Conservation (phyloP, 2,113 vertebrate species). For the Motacilla tschutschensis region DNA sequence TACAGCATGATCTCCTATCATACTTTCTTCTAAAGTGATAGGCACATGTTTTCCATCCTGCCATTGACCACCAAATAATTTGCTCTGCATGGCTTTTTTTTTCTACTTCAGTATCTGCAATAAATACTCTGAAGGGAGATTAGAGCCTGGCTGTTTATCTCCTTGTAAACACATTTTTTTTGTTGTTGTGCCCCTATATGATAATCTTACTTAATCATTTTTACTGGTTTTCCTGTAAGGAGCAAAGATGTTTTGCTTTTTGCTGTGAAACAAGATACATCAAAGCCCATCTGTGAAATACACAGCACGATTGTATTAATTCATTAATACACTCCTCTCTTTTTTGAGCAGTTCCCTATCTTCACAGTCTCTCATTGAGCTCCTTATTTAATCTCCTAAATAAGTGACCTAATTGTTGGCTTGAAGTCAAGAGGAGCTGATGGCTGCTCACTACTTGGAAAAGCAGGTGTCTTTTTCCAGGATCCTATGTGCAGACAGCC, state of each 20-base stretch:
- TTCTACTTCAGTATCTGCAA: neutral
- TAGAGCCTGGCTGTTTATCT: neutral
- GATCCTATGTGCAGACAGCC: neutral
- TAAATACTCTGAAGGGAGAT: neutral
- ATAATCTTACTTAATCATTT: neutral
- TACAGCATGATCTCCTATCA: neutral
- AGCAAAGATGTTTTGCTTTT: neutral
- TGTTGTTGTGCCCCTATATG: neutral
- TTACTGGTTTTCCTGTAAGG: neutral
- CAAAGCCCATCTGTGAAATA: constrained; percentile 13
- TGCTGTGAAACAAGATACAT: neutral
- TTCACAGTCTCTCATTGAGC: neutral
- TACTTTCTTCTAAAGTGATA: neutral
- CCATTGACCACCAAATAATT: neutral
- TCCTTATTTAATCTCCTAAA: constrained; percentile 24
- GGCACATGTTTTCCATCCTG: neutral
- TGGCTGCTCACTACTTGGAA: neutral
- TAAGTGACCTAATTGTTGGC: constrained; percentile 43
- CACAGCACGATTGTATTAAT: neutral
- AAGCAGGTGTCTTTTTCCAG: constrained; percentile 31
- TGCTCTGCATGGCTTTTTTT: neutral
- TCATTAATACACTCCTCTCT: constrained; percentile 3
- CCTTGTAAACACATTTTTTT: neutral
- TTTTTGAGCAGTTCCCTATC: neutral
- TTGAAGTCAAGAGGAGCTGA: neutral